These are phyloP conservation scores for Yponomeuta plumbellus DNA, from an alignment of 2,888 invertebrate species.

Conservation along the genomic window DNA sequence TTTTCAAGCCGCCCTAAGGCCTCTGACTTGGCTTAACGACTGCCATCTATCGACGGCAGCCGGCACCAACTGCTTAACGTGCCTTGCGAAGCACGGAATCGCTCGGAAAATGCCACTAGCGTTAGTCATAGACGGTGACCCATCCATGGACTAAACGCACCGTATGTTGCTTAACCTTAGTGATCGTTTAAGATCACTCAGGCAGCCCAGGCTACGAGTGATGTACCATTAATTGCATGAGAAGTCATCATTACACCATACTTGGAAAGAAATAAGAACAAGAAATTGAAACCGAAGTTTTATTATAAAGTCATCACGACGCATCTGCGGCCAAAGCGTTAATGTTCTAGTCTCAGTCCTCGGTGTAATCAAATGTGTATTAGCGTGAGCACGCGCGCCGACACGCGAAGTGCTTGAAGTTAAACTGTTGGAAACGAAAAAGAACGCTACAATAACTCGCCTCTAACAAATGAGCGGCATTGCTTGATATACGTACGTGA, in stretches of 20 bases:
- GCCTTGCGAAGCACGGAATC: no score
- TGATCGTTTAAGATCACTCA: no score
- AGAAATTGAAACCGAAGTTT: not conserved
- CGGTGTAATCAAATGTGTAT: slow-evolving; percentile 1
- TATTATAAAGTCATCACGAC: not conserved
- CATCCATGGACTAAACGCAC: no score
- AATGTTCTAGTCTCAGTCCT: not conserved
- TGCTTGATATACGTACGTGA: not conserved
- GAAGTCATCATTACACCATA: not conserved
- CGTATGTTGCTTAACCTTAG: no score
- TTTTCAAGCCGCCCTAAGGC: no score
- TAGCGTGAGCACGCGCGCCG: not conserved
- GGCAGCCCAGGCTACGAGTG: no score
- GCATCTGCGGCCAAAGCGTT: not conserved
- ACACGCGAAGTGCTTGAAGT: not conserved
- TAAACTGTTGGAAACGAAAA: not conserved
- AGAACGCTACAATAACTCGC: not conserved
- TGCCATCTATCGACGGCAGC: no score
- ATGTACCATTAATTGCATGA: not conserved
- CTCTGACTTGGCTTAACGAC: no score
- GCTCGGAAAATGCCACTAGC: no score
- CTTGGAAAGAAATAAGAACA: not conserved
- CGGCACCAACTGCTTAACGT: no score
- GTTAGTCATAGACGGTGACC: no score
- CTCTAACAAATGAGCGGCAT: not conserved